A percentile compares a stretch with the other conserved stretches of the same genome.
phyloP scores from a whole-genome alignment of 2,888 invertebrate species.

The Hyposoter dolosus region DNA sequence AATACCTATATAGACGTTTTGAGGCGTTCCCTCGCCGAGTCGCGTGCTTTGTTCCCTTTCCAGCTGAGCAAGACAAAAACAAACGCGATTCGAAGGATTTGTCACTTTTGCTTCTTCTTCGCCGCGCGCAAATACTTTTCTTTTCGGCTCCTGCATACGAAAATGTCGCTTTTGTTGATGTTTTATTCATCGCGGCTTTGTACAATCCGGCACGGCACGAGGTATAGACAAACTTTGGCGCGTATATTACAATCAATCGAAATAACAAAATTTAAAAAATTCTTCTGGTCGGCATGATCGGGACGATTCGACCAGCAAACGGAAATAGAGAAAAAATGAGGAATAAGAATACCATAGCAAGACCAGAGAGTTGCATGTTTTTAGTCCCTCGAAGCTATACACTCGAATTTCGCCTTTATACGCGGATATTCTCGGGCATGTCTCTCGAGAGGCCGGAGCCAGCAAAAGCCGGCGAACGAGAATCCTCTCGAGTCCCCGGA shows the following conservation, averaged over 20 bases:
- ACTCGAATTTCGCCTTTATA: conserved; percentile 24
- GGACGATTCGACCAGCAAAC: too few relatives aligned
- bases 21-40: neutral
- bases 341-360: too few relatives aligned
- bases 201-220: neutral
- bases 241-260: too few relatives aligned
- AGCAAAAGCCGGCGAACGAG: conserved; percentile 27
- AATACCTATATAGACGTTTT: conserved; percentile 45
- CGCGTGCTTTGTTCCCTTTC: conserved; percentile 20
- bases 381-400: conserved; percentile 34
- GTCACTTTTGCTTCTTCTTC: conserved; percentile 23
- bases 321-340: neutral
- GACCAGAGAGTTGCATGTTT: conserved; percentile 54
- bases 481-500: conserved; percentile 39
- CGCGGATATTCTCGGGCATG: neutral
- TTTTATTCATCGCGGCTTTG: neutral
- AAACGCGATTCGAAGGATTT: conserved; percentile 19
- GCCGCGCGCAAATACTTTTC: neutral
- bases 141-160: neutral
- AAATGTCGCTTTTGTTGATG: neutral
- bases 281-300: too few relatives aligned
- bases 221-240: neutral
- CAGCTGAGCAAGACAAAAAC: neutral
- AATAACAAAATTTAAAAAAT: too few relatives aligned
- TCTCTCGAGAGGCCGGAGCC: conserved; percentile 49